Percentiles rank a stretch among this genome's conserved stretches.
phyloP scores from a whole-genome alignment of 2,113 vertebrate genomes.

The Promerops cafer region DNA sequence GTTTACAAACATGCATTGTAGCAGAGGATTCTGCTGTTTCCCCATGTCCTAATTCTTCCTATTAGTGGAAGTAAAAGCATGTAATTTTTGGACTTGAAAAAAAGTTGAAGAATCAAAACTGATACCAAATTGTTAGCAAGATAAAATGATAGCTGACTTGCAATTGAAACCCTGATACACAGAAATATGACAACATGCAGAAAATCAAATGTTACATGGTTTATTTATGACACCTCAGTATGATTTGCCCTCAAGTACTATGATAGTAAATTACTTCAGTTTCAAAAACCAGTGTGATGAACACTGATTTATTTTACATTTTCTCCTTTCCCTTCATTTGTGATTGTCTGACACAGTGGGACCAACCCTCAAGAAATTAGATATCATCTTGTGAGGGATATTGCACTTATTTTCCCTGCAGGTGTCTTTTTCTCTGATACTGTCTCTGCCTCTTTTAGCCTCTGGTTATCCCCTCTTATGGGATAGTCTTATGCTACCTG shows the following conservation, averaged over 20 bases:
- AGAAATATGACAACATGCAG: neutral
- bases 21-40: neutral
- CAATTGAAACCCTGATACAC: neutral
- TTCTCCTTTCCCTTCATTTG: constrained; percentile 16
- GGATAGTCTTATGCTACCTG: neutral
- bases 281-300: neutral
- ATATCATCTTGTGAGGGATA: neutral
- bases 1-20: neutral
- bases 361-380: constrained; percentile 15
- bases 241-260: constrained; percentile 13
- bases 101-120: neutral
- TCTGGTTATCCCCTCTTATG: neutral
- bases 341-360: neutral
- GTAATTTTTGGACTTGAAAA: neutral
- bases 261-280: constrained; percentile 21
- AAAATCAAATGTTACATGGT: neutral
- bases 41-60: neutral
- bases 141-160: neutral
- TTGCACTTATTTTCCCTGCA: constrained; percentile 10
- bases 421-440: neutral
- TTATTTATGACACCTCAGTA: constrained; percentile 26
- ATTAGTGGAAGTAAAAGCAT: neutral
- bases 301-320: constrained; percentile 29
- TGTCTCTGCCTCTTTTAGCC: neutral
- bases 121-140: neutral